phyloP scores from a whole-genome alignment of 1,140 invertebrate species.

The Euschistus heros region DNA sequence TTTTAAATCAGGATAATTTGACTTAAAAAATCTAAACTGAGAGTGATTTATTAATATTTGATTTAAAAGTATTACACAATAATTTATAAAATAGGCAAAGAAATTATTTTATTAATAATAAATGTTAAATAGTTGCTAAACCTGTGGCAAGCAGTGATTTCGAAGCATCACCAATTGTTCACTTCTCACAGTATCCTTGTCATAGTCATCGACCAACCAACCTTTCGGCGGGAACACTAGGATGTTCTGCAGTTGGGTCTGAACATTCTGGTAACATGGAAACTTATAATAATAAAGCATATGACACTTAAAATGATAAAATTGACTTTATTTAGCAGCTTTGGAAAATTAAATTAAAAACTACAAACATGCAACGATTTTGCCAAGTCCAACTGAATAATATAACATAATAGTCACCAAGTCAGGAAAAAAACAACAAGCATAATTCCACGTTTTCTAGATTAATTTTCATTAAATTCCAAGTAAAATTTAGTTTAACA shows the following conservation, averaged over 20 bases:
- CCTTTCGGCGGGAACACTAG: conserved; percentile 78
- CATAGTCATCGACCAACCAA: conserved; percentile 66
- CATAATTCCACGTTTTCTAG: neutral
- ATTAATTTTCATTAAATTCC: too few relatives aligned
- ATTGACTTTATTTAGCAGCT: neutral
- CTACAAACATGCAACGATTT: neutral
- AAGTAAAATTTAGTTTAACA: too few relatives aligned
- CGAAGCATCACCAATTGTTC: conserved; percentile 63
- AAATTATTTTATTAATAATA: neutral
- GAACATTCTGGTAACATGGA: conserved; percentile 47
- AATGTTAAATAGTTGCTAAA: conserved; percentile 27
- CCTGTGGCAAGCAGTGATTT: conserved; percentile 69
- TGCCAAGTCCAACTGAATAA: neutral
- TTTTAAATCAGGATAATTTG: neutral
- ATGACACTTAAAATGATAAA: conserved; percentile 6
- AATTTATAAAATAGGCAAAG: conserved; percentile 9
- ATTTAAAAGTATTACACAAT: conserved; percentile 31
- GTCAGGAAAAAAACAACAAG: neutral
- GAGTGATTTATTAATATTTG: neutral
- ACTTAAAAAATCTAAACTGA: neutral
- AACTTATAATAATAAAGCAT: conserved; percentile 5
- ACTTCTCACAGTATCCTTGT: conserved; percentile 36
- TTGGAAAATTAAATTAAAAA: neutral
- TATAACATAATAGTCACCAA: neutral
- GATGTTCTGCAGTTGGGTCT: conserved; percentile 75